Percentiles rank a stretch among this genome's conserved stretches.
phyloP scores from a whole-genome alignment of 2,888 invertebrate species.

The Leucophenga montana region DNA sequence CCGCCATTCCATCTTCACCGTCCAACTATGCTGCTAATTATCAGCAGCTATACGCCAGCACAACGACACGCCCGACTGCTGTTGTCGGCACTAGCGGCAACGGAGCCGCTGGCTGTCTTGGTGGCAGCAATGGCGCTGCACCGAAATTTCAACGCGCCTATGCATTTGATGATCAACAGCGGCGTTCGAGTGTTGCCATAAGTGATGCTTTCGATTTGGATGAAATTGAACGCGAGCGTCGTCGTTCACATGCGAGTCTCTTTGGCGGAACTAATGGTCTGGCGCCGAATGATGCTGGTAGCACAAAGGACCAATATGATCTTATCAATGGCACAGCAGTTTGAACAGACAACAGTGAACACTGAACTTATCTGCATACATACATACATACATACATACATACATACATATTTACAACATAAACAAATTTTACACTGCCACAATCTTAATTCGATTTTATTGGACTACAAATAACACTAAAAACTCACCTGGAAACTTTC shows the following conservation, averaged over 20 bases:
- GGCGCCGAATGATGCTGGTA: conserved; percentile 16
- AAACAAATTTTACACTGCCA: too few relatives aligned
- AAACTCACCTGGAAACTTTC: too few relatives aligned
- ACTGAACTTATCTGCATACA: too few relatives aligned
- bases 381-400: too few relatives aligned
- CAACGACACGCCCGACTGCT: conserved; percentile 4
- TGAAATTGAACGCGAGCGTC: conserved; percentile 71
- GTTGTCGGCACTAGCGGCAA: conserved; percentile 4
- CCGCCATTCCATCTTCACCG: conserved; percentile 71
- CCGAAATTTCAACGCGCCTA: conserved; percentile 66
- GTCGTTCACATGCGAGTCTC: conserved; percentile 72
- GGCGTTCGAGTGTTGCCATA: conserved; percentile 54
- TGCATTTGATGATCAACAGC: conserved; percentile 66
- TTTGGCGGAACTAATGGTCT: conserved; percentile 48
- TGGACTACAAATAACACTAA: too few relatives aligned
- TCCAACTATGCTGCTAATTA: conserved; percentile 59
- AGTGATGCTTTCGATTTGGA: conserved; percentile 70
- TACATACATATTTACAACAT: too few relatives aligned
- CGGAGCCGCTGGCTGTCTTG: conserved; percentile 36
- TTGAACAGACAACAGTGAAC: conserved; percentile 44
- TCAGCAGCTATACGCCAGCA: conserved; percentile 21
- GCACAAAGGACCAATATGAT: conserved; percentile 64
- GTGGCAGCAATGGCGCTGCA: conserved; percentile 25
- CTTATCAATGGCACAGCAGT: conserved; percentile 72
- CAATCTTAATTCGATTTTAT: too few relatives aligned